Evolutionary conservation across 2,797 vertebrate genomes (phyloP).

Genomic region (Mormyrops boulengeri): DNA sequence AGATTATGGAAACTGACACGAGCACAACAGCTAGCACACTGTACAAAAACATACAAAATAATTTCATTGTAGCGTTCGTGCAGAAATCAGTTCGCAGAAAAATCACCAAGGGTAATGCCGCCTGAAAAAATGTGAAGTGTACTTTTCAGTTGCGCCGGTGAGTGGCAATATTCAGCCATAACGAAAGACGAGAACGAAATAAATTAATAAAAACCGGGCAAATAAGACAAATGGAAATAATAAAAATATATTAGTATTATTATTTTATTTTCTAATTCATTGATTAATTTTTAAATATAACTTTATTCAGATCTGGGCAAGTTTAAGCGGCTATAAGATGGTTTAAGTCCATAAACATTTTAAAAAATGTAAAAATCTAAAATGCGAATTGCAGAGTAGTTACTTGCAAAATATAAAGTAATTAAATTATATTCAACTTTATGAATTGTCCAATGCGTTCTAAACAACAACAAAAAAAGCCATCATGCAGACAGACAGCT

Average conservation of each 20-base stretch:
- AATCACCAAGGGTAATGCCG: not conserved
- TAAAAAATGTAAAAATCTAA: not conserved
- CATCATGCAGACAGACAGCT: not conserved
- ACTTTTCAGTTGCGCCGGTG: conserved; percentile 3
- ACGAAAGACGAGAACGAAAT: not conserved
- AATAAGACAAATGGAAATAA: not conserved
- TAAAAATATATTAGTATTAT: not conserved
- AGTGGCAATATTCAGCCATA: conserved; percentile 18
- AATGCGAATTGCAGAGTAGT: not conserved
- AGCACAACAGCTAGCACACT: not conserved
- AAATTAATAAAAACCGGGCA: not conserved
- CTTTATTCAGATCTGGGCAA: not conserved
- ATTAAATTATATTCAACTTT: not conserved
- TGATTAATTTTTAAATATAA: not conserved
- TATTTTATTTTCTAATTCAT: not conserved
- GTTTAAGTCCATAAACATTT: not conserved
- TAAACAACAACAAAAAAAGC: not conserved
- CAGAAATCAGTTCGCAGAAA: not conserved
- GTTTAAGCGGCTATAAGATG: not conserved
- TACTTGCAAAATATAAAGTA: not conserved
- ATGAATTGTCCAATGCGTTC: not conserved
- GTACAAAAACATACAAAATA: not conserved
- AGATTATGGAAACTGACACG: not conserved
- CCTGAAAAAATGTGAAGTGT: not conserved
- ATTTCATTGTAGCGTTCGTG: not conserved